These are phyloP conservation scores for Watsonalla binaria DNA, from an alignment of 2,888 invertebrate genomes.

Conservation along the genomic window DNA sequence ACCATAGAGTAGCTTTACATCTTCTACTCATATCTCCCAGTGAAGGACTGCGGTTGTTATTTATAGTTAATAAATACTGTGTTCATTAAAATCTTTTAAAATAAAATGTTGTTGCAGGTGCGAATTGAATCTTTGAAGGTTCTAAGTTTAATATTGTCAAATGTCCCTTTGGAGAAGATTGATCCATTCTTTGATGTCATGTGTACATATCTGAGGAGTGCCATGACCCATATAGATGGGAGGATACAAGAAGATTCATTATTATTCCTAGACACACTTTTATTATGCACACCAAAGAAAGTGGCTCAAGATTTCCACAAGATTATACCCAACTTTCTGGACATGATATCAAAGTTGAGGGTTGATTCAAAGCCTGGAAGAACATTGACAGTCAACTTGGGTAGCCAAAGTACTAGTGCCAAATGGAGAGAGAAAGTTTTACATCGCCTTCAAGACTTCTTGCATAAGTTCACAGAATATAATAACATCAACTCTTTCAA, in stretches of 20 bases:
- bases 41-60: background rate
- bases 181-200: conserved; percentile 87
- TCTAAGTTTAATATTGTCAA: conserved; percentile 68
- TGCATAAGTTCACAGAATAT: conserved; percentile 50
- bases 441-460: conserved; percentile 80
- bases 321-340: conserved; percentile 88
- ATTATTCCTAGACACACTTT: conserved; percentile 86
- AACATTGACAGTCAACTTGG: conserved; percentile 83
- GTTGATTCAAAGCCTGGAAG: conserved; percentile 82
- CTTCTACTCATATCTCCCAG: background rate
- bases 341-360: conserved; percentile 88
- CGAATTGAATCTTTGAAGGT: conserved; percentile 79
- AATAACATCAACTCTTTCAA: conserved; percentile 34
- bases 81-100: no score
- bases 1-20: no score
- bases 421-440: conserved; percentile 90
- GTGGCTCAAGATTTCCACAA: conserved; percentile 83
- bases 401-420: conserved; percentile 84
- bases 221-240: conserved; percentile 92
- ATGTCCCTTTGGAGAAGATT: conserved; percentile 67
- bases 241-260: conserved; percentile 91
- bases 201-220: conserved; percentile 89
- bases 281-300: conserved; percentile 81
- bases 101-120: conserved; percentile 71
- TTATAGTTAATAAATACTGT: background rate